phyloP scores from a whole-genome alignment of 2,113 vertebrate species.

The Colistium nudipinnis region DNA sequence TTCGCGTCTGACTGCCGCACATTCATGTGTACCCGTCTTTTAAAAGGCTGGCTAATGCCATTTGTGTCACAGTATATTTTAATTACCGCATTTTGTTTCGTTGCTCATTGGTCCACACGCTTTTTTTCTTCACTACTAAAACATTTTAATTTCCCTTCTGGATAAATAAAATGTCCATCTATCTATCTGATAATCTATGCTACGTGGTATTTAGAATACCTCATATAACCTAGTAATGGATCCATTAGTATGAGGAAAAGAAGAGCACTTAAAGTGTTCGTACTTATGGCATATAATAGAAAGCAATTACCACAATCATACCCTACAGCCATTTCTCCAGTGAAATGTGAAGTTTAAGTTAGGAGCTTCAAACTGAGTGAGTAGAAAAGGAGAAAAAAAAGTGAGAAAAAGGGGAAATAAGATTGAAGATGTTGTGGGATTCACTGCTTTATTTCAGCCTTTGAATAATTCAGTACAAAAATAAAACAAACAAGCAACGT shows the following conservation, averaged over 20 bases:
- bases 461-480: constrained; percentile 64
- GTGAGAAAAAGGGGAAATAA: constrained; percentile 31
- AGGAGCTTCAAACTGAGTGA: constrained; percentile 17
- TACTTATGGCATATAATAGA: constrained; percentile 28
- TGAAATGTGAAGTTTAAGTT: constrained; percentile 19
- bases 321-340: constrained; percentile 28
- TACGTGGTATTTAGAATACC: constrained; percentile 20
- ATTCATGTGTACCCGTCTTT: background rate
- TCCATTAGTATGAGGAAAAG: constrained; percentile 53
- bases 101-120: background rate
- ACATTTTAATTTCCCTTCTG: constrained; percentile 5
- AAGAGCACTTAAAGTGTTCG: constrained; percentile 40
- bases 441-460: constrained; percentile 64
- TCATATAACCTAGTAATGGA: constrained; percentile 45
- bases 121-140: background rate
- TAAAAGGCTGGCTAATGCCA: constrained; percentile 6
- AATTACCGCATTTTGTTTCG: constrained; percentile 3
- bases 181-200: constrained; percentile 19
- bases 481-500: constrained; percentile 54
- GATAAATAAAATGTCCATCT: constrained; percentile 23
- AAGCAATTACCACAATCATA: constrained; percentile 58
- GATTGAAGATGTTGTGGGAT: constrained; percentile 34
- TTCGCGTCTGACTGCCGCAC: constrained; percentile 28
- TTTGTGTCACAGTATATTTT: background rate
- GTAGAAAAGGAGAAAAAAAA: constrained; percentile 8